Conservation (phyloP, 2,113 vertebrate genomes). For the Corapipo altera region DNA sequence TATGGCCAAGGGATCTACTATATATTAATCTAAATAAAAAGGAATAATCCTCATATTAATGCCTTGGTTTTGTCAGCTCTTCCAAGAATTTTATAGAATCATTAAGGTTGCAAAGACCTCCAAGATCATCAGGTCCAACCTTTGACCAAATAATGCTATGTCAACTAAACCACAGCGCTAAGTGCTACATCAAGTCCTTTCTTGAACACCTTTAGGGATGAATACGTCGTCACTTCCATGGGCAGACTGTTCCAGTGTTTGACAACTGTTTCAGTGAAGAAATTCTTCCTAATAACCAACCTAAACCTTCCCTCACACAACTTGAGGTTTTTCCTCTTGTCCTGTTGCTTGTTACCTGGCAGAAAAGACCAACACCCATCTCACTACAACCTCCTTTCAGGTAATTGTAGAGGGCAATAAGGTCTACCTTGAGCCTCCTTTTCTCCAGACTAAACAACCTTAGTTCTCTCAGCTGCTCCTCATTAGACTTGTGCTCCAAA, state of each 20-base stretch:
- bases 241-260: neutral
- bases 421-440: neutral
- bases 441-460: neutral
- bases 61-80: neutral
- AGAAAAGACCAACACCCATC: fast-evolving
- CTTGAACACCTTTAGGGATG: neutral
- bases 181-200: fast-evolving
- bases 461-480: neutral
- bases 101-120: neutral
- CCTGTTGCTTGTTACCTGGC: neutral
- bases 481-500: neutral
- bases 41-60: neutral
- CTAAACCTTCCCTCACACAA: neutral
- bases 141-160: neutral
- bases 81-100: neutral
- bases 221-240: neutral
- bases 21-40: neutral
- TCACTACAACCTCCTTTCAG: neutral
- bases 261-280: neutral
- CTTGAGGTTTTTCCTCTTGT: neutral
- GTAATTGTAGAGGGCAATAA: fast-evolving
- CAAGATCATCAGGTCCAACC: neutral
- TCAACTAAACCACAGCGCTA: neutral
- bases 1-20: neutral
- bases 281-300: neutral